Evolutionary conservation across 2,888 invertebrate species (phyloP).

Genomic region (Villa cingulata): DNA sequence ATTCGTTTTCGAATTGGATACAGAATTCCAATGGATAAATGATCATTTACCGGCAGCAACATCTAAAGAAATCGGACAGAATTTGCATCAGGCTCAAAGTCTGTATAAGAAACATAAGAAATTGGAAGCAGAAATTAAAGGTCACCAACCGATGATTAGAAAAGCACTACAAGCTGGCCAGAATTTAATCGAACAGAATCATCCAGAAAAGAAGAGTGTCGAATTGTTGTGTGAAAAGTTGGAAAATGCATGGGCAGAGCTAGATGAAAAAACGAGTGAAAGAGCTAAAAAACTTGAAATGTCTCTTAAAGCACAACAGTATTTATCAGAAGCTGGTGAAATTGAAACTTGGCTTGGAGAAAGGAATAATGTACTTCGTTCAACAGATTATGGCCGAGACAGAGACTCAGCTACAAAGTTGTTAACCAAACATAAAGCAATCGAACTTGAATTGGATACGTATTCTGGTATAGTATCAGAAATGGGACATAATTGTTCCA

Average conservation of each 20-base stretch:
- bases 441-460: constrained; percentile 80
- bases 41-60: constrained; percentile 74
- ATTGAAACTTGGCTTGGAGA: constrained; percentile 89
- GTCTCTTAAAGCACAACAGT: constrained; percentile 81
- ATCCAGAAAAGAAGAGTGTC: constrained; percentile 68
- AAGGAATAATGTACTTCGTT: constrained; percentile 64
- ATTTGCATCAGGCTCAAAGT: constrained; percentile 83
- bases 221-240: constrained; percentile 51
- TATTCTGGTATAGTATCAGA: constrained; percentile 84
- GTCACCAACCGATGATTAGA: constrained; percentile 73
- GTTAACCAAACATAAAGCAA: constrained; percentile 88
- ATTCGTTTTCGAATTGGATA: constrained; percentile 83
- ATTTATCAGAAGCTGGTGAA: constrained; percentile 79
- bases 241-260: constrained; percentile 57
- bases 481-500: constrained; percentile 76
- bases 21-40: constrained; percentile 89
- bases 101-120: constrained; percentile 89
- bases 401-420: constrained; percentile 83
- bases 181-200: constrained; percentile 55
- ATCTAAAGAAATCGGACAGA: constrained; percentile 62
- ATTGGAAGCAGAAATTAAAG: constrained; percentile 75
- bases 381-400: constrained; percentile 80
- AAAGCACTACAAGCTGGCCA: constrained; percentile 70
- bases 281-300: constrained; percentile 68
- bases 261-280: constrained; percentile 55